These are phyloP conservation scores for Huso huso DNA, from an alignment of 2,797 vertebrate species.

Conservation along the genomic window DNA sequence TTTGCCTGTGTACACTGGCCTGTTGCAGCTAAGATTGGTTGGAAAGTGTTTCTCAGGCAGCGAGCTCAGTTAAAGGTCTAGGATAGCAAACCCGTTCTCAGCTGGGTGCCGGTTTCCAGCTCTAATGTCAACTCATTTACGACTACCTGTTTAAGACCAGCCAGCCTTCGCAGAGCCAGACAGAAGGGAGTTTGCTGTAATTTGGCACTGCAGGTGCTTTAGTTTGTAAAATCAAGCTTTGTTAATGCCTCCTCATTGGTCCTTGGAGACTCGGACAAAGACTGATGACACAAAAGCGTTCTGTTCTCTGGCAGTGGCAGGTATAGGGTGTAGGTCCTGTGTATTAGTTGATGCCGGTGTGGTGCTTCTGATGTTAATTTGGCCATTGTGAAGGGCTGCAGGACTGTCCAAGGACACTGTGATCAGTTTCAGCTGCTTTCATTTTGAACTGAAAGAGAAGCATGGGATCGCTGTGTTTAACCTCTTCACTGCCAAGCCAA, in stretches of 20 bases:
- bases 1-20: too few species aligned
- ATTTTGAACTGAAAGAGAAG: background rate
- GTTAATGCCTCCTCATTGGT: background rate
- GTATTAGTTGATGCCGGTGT: conserved; percentile 3
- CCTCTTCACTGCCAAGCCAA: background rate
- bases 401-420: background rate
- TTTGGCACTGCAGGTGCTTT: background rate
- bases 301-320: background rate
- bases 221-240: background rate
- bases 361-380: background rate
- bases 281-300: background rate
- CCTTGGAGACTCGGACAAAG: background rate
- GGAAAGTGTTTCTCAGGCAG: too few species aligned
- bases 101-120: too few species aligned
- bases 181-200: too few species aligned
- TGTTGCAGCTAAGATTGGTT: too few species aligned
- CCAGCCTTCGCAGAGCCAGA: too few species aligned
- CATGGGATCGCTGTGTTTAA: background rate
- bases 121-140: too few species aligned
- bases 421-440: background rate
- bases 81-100: too few species aligned
- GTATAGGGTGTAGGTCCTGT: conserved; percentile 3
- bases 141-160: too few species aligned
- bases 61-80: too few species aligned
- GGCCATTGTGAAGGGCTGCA: background rate